Conservation (phyloP, 92 coral and sea anemone species). For the Desmophyllum pertusum region DNA sequence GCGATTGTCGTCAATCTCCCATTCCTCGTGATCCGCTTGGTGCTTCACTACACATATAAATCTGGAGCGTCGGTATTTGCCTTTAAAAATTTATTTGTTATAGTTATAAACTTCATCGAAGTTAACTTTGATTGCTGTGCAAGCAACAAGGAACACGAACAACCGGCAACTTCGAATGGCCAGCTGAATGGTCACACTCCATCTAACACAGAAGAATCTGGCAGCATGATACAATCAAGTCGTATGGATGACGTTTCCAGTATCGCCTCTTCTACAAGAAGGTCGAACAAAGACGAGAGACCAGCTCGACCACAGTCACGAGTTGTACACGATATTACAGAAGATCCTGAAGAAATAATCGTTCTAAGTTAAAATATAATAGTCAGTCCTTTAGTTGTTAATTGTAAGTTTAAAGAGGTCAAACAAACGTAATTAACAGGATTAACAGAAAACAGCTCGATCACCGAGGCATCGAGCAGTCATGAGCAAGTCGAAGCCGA, state of each 20-base stretch:
- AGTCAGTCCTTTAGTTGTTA: background rate
- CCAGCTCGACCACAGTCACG: slow-evolving; percentile 16
- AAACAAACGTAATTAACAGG: slow-evolving; percentile 4
- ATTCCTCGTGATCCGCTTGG: slow-evolving; percentile 36
- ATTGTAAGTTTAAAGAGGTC: slow-evolving; percentile 24
- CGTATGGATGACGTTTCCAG: slow-evolving; percentile 38
- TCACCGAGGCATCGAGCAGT: background rate
- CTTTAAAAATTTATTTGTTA: slow-evolving; percentile 36
- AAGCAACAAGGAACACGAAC: background rate
- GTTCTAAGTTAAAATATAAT: slow-evolving; percentile 17
- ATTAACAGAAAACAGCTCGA: background rate
- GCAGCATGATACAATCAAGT: slow-evolving; percentile 31
- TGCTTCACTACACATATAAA: slow-evolving; percentile 38
- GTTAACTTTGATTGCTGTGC: slow-evolving; percentile 25
- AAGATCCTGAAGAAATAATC: slow-evolving; percentile 43
- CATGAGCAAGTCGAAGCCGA: background rate
- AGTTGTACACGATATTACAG: slow-evolving; percentile 22
- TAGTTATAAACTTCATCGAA: slow-evolving; percentile 11
- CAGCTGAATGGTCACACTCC: slow-evolving; percentile 15
- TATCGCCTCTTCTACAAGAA: slow-evolving; percentile 18
- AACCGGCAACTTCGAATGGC: background rate
- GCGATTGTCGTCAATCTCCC: slow-evolving; percentile 38
- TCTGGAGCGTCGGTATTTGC: slow-evolving; percentile 42
- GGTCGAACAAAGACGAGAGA: slow-evolving; percentile 15
- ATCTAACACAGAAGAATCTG: slow-evolving; percentile 36